Evolutionary conservation across 2,797 vertebrate genomes (phyloP).

Genomic region (Heteromormyrus szaboi): DNA sequence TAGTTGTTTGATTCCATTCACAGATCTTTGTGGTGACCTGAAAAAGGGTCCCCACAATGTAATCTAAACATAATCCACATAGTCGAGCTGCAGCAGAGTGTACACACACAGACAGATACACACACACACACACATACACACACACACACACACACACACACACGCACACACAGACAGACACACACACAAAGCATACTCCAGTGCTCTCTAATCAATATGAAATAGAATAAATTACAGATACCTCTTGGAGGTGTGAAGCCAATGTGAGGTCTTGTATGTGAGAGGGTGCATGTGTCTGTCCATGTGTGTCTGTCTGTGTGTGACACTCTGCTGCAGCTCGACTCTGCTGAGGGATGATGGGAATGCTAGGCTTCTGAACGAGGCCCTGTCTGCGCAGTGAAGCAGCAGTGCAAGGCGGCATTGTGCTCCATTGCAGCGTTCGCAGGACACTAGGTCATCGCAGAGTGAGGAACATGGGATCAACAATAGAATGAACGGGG

Average conservation of each 20-base stretch:
- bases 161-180: background rate
- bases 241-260: background rate
- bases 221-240: background rate
- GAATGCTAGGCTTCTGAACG: background rate
- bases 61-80: no score
- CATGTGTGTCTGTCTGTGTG: constrained; percentile 16
- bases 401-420: background rate
- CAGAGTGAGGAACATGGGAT: background rate
- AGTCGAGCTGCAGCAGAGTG: background rate
- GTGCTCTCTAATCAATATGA: background rate
- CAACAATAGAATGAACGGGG: background rate
- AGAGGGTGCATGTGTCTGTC: background rate
- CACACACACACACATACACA: background rate
- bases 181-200: background rate
- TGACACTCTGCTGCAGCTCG: background rate
- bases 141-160: background rate
- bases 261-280: background rate
- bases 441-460: background rate
- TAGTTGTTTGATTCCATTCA: no score
- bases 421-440: background rate
- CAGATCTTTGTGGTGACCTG: no score
- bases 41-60: no score
- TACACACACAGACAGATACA: background rate
- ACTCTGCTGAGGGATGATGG: background rate
- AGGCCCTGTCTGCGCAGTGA: background rate